Evolutionary conservation across 2,797 vertebrate genomes (phyloP), one percentile per base, ranked within the genome.

Genomic region (Oryzias sinensis): DNA sequence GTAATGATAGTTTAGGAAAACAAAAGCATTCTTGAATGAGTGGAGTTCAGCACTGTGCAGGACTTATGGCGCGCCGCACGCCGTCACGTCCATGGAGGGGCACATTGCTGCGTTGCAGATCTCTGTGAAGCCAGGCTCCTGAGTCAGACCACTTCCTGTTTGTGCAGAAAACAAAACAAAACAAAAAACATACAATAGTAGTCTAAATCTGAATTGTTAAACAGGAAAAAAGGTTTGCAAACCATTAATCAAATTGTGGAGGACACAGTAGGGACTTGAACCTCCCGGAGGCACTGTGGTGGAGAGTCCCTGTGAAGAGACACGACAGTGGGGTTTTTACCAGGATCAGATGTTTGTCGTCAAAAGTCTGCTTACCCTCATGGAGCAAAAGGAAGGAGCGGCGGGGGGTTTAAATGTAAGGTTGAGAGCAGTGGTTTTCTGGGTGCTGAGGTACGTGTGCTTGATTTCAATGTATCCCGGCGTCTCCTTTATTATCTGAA

Each of bases 221-320:
- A 47, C 14, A 22, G 1, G 14, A 24, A 47, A 9, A 5, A 40
- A 41, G 14, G 15, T 41, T 20, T 16, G 14, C 48, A 37, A 37
- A 57, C 45, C 55, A 20, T 57, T 57, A 25, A 48, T 15, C n/a
- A 57, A 16, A 47, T 57, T 57, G 45, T 49, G 45, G 20, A 41
- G 55, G 55, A 48, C 29, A 40, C 55, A 49, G 55, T 57, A 57
- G n/a, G 55, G 33, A 25, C 16, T 57, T 6, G 55, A 16, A 16
- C 29, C 45, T 40, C 29, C 45, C 4, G 55, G 44, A 57, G 20
- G 20, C 29, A 27, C 40, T 20, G 29, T 40, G 29, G 33, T 57
- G 46, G 55, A 6, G 20, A 57, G 55, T 20, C 55, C 55, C 55
- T 57, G 33, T 42, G 33, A 16, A 17, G 20, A 25, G 6, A 41